A percentile compares a stretch with the other conserved stretches of the same genome.
phyloP scores from a whole-genome alignment of 2,888 invertebrate genomes.

The Mechanitis mazaeus region DNA sequence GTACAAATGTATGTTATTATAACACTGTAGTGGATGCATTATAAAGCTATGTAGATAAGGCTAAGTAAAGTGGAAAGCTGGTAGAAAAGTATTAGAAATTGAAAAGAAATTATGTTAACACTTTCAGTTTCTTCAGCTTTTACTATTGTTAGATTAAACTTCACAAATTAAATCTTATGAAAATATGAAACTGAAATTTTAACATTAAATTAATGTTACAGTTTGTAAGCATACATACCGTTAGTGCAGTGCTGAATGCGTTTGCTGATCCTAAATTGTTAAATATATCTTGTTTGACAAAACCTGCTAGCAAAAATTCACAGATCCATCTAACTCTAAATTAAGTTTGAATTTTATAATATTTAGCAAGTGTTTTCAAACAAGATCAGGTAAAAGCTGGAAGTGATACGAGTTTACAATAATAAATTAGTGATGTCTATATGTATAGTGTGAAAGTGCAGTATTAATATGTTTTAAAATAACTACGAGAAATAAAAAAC shows the following conservation, averaged over 20 bases:
- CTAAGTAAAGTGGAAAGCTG: constrained; percentile 33
- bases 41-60: constrained; percentile 34
- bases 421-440: too few relatives aligned
- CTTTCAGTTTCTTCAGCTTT: constrained; percentile 16
- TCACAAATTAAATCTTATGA: neutral
- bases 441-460: too few relatives aligned
- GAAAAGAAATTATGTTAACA: constrained; percentile 26
- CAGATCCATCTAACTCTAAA: too few relatives aligned
- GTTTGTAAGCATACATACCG: constrained; percentile 35
- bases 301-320: constrained; percentile 9
- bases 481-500: too few relatives aligned
- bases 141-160: neutral
- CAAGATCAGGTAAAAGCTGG: too few relatives aligned
- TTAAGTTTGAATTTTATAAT: too few relatives aligned
- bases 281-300: constrained; percentile 18
- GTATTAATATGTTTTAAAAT: too few relatives aligned
- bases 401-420: too few relatives aligned
- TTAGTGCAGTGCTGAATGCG: constrained; percentile 25
- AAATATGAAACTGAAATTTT: constrained; percentile 26
- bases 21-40: constrained; percentile 53
- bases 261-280: constrained; percentile 26
- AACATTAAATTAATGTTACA: constrained; percentile 26
- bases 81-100: constrained; percentile 25
- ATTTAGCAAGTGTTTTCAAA: too few relatives aligned
- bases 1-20: constrained; percentile 48